Base-by-base conservation (phyloP, 1,140 invertebrate species). In the Caenorhabditis brenneri region DNA sequence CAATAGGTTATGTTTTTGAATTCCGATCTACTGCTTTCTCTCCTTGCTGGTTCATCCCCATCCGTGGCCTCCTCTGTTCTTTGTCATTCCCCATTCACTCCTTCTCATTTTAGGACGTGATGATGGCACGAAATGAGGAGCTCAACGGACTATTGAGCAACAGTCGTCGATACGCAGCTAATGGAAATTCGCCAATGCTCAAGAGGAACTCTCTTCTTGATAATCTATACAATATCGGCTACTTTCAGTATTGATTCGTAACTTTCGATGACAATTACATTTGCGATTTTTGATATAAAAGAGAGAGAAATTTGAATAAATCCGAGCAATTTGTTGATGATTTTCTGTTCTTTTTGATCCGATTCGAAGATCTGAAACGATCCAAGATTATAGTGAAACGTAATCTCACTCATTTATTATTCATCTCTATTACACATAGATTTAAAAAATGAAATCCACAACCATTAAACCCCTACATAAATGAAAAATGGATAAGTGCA, bases 211-310 rank as follows among this genome's bases (percentile, higher is more conserved):
- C 60, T 10, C 33, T 74, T 39, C 29, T 83, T 29, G 51, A 74
- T 55, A 74, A 74, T 78, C 60, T 74, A 16, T 74, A 74, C 60
- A 83, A 74, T 58, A 83, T 83, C 27, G 81, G 81, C 16, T 81
- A 65, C 27, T 74, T 49, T 46, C 60, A 83, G 15, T 65, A 46
- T 51, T 65, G 65, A 83, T 9, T 27, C 10, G 1, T 36, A 4
- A 12, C 79, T 24, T 46, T 29, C 33, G n/a, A n/a, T n/a, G n/a
- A n/a, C n/a, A n/a, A n/a, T n/a, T n/a, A n/a, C n/a, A n/a, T n/a
- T n/a, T n/a, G n/a, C n/a, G n/a, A n/a, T n/a, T n/a, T n/a, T n/a
- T n/a, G n/a, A n/a, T n/a, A n/a, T 5, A 42, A 12, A 42, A 42
- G 39, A 42, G 39, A 42, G 5, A 5, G 39, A 6, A 12, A 6